Base-by-base conservation (phyloP, 2,888 invertebrate species). In the Apotomis capreana region DNA sequence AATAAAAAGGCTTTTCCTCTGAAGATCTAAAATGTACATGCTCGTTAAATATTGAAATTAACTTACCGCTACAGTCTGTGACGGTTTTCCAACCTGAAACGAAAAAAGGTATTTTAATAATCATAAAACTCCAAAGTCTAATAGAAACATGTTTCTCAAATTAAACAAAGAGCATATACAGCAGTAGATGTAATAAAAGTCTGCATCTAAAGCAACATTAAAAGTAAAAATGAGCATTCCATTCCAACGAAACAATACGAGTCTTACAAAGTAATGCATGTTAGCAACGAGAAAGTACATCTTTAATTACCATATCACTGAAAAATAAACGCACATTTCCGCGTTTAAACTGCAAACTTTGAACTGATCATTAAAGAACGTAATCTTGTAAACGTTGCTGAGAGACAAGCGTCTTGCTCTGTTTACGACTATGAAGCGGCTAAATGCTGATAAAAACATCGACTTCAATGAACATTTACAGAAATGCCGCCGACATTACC, bases 331-430 rank as follows among this genome's bases (percentile, higher is more conserved):
- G 46, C 46, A 26, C 54, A 59, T 63, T 59, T 63, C 46, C 58
- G 63, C 55, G 15, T 70, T 60, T 61, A 58, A 52, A 9, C 15
- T 13, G 44, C 62, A 54, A 37, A 52, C 71, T 68, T 72, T 68
- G 62, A 71, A 71, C 68, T 68, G 44, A 26, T 72, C 63, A 58
- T 68, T 68, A 72, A 68, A 63, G 52, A 57, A 40, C 62, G 61
- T 44, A 68, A 72, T 62, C 58, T 68, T 68, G 58, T 68, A 54
- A 72, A 68, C 67, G 26, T 61, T 51, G 51, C 40, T 40, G 57
- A 70, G 44, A 26, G 44, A 46, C 57, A 44, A 57, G 61, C 15
- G 71, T 51, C 51, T 68, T 8, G n/a, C 61, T 40, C 68, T 46
- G 58, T 63, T 72, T 72, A 72, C 62, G 68, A 72, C 62, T 52